Evolutionary conservation across 2,888 invertebrate genomes (phyloP).

Genomic region (Odontothrips loti): DNA sequence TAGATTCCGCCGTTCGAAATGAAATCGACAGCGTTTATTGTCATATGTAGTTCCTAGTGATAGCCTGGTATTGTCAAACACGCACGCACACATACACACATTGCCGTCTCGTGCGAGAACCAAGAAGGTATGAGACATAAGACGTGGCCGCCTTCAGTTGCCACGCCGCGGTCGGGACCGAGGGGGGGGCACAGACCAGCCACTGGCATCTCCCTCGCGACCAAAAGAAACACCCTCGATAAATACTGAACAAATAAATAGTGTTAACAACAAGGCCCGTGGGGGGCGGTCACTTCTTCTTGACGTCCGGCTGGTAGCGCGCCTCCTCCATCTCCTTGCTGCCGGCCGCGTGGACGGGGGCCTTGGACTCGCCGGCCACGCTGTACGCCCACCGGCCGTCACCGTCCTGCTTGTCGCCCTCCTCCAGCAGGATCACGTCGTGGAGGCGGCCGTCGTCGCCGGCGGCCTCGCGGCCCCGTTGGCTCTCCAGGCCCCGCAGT

Average conservation of each 20-base stretch:
- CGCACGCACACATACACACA: no score
- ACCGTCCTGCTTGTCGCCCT: background rate
- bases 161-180: no score
- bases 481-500: background rate
- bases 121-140: no score
- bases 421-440: background rate
- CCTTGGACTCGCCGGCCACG: background rate
- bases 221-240: no score
- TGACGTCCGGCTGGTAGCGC: conserved; percentile 10
- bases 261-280: background rate
- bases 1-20: background rate
- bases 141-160: no score
- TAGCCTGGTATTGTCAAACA: no score
- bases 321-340: conserved; percentile 5
- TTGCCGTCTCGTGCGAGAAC: no score
- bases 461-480: background rate
- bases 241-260: background rate
- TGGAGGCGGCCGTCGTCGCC: background rate
- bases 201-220: no score
- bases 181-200: no score
- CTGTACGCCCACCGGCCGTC: conserved; percentile 1
- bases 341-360: background rate
- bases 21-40: background rate
- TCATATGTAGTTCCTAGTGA: no score
- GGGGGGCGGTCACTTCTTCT: background rate